These are phyloP conservation scores for Dermatophagoides farinae DNA, from an alignment of 1,140 invertebrate species.

Conservation along the genomic window DNA sequence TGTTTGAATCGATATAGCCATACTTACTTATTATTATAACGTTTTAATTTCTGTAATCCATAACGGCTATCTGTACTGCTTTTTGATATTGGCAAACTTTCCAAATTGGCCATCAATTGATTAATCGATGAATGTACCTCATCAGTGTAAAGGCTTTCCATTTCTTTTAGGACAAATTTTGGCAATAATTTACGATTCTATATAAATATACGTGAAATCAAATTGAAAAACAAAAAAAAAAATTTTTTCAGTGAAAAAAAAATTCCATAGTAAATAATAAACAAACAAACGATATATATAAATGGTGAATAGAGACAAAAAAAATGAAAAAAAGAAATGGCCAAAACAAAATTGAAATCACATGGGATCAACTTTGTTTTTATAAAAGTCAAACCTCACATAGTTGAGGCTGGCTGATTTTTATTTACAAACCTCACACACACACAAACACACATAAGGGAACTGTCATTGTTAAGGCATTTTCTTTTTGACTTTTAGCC, in stretches of 20 bases:
- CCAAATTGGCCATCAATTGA: conserved; percentile 91
- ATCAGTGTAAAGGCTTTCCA: conserved; percentile 97
- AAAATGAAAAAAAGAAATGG: too few relatives aligned
- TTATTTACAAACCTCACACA: too few relatives aligned
- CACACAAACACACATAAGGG: too few relatives aligned
- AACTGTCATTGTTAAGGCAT: too few relatives aligned
- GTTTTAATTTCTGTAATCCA: conserved; percentile 78
- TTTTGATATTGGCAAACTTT: conserved; percentile 93
- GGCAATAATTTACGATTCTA: conserved; percentile 93
- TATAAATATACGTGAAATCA: conserved; percentile 16
- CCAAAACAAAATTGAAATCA: too few relatives aligned
- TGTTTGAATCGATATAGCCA: conserved; percentile 11
- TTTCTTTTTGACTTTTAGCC: too few relatives aligned
- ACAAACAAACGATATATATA: not conserved
- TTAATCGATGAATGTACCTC: conserved; percentile 95
- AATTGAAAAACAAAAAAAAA: not conserved
- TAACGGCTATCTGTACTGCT: conserved; percentile 92
- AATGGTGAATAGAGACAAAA: not conserved
- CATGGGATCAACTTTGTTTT: too few relatives aligned
- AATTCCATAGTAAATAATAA: not conserved
- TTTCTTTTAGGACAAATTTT: conserved; percentile 97
- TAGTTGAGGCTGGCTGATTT: too few relatives aligned
- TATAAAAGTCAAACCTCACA: too few relatives aligned
- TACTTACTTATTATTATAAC: conserved; percentile 75
- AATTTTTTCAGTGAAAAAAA: too few relatives aligned